These are phyloP conservation scores for Hucho hucho DNA, from an alignment of 2,113 vertebrate species.

Conservation along the genomic window DNA sequence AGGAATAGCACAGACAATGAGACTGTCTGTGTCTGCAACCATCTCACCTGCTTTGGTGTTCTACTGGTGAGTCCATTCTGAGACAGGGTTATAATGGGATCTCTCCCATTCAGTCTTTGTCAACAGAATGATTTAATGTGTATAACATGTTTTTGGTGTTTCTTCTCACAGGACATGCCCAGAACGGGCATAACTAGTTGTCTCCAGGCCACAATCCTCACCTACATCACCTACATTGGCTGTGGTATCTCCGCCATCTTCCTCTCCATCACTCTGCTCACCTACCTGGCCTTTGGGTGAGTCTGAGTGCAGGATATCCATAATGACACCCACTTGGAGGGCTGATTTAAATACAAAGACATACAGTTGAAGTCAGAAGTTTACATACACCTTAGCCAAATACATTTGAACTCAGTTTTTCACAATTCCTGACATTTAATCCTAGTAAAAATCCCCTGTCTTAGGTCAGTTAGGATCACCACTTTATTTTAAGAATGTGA, in stretches of 20 bases:
- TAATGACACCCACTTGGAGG: background rate
- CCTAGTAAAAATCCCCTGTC: too few species aligned
- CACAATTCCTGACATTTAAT: too few species aligned
- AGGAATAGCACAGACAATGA: constrained; percentile 73
- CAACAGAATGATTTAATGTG: background rate
- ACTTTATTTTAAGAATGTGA: too few species aligned
- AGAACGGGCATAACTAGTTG: constrained; percentile 51
- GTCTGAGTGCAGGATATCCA: constrained; percentile 40
- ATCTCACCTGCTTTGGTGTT: constrained; percentile 93
- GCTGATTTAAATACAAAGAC: background rate
- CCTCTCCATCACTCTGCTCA: constrained; percentile 91
- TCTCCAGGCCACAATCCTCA: constrained; percentile 80
- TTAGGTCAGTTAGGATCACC: too few species aligned
- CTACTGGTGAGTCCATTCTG: constrained; percentile 78
- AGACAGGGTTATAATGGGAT: background rate
- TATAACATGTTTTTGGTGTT: background rate
- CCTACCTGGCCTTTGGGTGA: constrained; percentile 94
- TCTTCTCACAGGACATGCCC: constrained; percentile 77
- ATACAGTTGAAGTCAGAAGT: too few species aligned
- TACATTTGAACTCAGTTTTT: too few species aligned
- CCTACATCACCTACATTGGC: constrained; percentile 93
- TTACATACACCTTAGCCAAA: too few species aligned
- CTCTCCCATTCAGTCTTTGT: background rate
- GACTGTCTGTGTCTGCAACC: constrained; percentile 87
- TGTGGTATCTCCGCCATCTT: constrained; percentile 95